phyloP scores from a whole-genome alignment of 2,888 invertebrate species.

The Laspeyria flexula region DNA sequence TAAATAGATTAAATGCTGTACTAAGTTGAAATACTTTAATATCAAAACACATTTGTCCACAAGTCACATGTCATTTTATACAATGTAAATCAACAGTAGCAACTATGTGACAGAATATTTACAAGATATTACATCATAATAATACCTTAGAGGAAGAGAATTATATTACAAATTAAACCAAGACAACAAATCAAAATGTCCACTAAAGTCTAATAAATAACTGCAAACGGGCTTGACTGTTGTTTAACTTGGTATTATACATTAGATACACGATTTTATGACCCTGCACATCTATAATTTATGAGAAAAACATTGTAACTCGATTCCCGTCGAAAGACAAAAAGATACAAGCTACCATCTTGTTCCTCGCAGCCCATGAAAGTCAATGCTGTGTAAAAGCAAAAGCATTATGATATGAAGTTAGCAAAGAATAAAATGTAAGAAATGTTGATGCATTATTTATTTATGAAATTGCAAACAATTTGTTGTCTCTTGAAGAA shows the following conservation, averaged over 20 bases:
- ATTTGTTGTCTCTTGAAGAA: neutral
- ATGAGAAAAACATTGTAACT: slow-evolving; percentile 43
- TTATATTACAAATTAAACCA: neutral
- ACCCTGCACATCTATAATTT: slow-evolving; percentile 34
- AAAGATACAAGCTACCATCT: slow-evolving; percentile 26
- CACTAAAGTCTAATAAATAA: slow-evolving; percentile 35
- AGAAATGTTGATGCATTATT: slow-evolving; percentile 1
- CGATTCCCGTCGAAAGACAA: slow-evolving; percentile 32
- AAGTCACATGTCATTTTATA: slow-evolving; percentile 26
- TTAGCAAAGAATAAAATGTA: slow-evolving; percentile 23
- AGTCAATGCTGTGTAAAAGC: slow-evolving; percentile 18
- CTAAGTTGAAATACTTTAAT: neutral
- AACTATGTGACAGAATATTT: slow-evolving; percentile 35
- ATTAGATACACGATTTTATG: slow-evolving; percentile 38
- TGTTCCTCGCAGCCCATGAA: slow-evolving; percentile 28
- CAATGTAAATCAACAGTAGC: slow-evolving; percentile 29
- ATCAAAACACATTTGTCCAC: slow-evolving; percentile 2
- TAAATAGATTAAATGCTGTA: too few species aligned
- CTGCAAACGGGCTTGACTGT: slow-evolving; percentile 26
- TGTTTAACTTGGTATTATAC: slow-evolving; percentile 21
- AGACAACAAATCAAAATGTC: slow-evolving; percentile 30
- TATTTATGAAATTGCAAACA: slow-evolving; percentile 3
- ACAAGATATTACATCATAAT: slow-evolving; percentile 20
- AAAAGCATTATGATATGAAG: slow-evolving; percentile 17
- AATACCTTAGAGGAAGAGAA: too few species aligned